Conservation (phyloP, 2,797 vertebrate genomes). For the Peromyscus nudipes region DNA sequence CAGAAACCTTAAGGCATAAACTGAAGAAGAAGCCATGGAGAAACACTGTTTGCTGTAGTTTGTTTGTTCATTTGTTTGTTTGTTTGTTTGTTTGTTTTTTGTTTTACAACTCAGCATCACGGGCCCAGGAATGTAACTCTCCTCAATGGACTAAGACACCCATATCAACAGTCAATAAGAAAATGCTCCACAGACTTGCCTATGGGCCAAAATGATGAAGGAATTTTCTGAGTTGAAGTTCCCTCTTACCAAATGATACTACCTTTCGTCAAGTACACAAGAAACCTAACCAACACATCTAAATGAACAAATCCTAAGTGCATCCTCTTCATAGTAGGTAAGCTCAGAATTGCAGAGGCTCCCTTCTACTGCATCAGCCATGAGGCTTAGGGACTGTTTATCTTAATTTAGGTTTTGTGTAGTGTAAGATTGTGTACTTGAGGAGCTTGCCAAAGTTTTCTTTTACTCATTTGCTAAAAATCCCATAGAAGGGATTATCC, state of each 20-base stretch:
- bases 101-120: not conserved
- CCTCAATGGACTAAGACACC: not conserved
- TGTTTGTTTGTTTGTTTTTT: not conserved
- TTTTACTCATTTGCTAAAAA: not conserved
- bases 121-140: not conserved
- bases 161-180: not conserved
- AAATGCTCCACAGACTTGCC: not conserved
- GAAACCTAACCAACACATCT: not conserved
- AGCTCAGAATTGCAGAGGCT: not conserved
- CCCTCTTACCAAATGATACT: not conserved
- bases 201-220: not conserved
- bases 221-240: not conserved
- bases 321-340: not conserved
- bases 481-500: accelerated
- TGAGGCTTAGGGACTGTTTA: not conserved
- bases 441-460: not conserved
- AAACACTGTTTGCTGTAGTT: not conserved
- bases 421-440: too few relatives aligned
- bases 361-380: not conserved
- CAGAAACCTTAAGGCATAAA: not conserved
- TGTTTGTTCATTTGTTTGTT: not conserved
- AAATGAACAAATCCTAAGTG: not conserved
- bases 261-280: not conserved
- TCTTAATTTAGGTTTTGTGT: not conserved
- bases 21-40: not conserved